Conservation (phyloP, 2,888 invertebrate species). For the Hypena proboscidalis region DNA sequence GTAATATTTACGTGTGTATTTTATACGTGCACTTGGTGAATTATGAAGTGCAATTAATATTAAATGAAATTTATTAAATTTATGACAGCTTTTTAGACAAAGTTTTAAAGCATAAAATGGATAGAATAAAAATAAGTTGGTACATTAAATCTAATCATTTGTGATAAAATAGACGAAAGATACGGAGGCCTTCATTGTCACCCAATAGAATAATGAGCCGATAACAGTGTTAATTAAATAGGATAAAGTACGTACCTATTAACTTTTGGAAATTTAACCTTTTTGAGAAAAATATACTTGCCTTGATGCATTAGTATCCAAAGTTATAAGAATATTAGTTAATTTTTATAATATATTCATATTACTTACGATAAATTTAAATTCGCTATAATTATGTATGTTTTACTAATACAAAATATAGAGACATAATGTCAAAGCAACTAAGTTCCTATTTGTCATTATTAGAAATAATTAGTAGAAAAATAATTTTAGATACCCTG, state of each 20-base stretch:
- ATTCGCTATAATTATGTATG: constrained; percentile 1
- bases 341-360: neutral
- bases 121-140: constrained; percentile 36
- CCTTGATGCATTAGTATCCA: neutral
- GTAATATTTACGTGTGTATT: constrained; percentile 26
- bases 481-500: constrained; percentile 36
- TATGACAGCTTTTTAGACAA: too few species aligned
- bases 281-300: constrained; percentile 11
- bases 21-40: constrained; percentile 23
- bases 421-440: constrained; percentile 24
- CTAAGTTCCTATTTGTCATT: constrained; percentile 47
- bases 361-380: constrained; percentile 3
- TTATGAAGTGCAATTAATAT: constrained; percentile 26
- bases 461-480: constrained; percentile 28
- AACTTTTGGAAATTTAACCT: constrained; percentile 18
- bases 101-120: too few species aligned
- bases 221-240: constrained; percentile 1
- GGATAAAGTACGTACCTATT: too few species aligned
- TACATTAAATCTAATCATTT: constrained; percentile 27
- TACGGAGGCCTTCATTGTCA: constrained; percentile 41
- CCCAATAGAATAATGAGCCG: constrained; percentile 23
- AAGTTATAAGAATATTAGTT: neutral
- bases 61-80: too few species aligned
- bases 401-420: constrained; percentile 20
- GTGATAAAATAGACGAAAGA: constrained; percentile 40